Evolutionary conservation across 2,888 invertebrate genomes (phyloP).

Genomic region (Dicycla oo): DNA sequence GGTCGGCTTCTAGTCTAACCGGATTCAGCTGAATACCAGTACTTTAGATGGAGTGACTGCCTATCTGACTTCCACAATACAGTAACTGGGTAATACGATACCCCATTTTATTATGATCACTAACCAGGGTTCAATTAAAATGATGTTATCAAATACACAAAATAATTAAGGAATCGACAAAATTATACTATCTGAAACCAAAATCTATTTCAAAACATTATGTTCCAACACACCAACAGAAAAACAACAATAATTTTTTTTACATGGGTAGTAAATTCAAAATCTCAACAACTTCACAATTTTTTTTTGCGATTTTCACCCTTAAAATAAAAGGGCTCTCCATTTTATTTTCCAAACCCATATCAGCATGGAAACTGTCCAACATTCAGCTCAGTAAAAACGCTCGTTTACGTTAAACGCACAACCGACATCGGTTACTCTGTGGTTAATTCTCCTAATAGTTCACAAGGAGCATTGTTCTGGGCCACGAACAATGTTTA

Average conservation of each 20-base stretch:
- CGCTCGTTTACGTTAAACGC: constrained; percentile 41
- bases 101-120: neutral
- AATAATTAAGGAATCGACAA: neutral
- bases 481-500: constrained; percentile 71
- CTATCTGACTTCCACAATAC: too few species aligned
- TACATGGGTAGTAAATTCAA: constrained; percentile 41
- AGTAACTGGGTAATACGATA: too few species aligned
- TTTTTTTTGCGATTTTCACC: constrained; percentile 6
- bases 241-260: constrained; percentile 8
- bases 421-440: constrained; percentile 50
- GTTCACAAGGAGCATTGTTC: constrained; percentile 69
- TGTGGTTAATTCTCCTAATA: constrained; percentile 65
- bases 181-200: neutral
- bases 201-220: constrained; percentile 4
- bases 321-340: constrained; percentile 35
- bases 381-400: constrained; percentile 40
- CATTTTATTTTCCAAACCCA: constrained; percentile 47
- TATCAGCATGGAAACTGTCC: constrained; percentile 54
- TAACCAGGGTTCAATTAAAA: neutral
- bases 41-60: too few species aligned
- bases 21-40: too few species aligned
- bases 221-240: neutral
- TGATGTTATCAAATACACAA: too few species aligned
- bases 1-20: too few species aligned
- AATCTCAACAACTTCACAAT: constrained; percentile 31